Evolutionary conservation across 2,113 vertebrate species (phyloP), one percentile per base, ranked within the genome.

Genomic region (Nibea coibor): DNA sequence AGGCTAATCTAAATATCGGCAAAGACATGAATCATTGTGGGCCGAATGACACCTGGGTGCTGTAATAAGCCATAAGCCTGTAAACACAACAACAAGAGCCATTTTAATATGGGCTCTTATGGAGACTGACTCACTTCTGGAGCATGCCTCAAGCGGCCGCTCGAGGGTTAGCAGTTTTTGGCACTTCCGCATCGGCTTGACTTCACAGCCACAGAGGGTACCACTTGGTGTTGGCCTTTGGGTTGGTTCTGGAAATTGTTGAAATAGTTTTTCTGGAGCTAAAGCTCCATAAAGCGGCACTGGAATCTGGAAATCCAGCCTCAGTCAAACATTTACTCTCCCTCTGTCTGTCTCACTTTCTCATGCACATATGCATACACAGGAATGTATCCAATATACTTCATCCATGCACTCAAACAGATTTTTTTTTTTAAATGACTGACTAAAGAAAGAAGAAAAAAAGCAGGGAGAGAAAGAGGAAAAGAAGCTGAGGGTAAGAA

Each of bases 241-340:
- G 14, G 59, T 65, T 4, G 50, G 50, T 48, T 10, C 14, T 35
- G 64, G 16, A 81, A 57, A 31, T 64, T 77, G 68, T 24, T 65
- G 56, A 26, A 26, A 26, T 26, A 2, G 24, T 26, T 26, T 26
- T 26, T 26, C 24, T 26, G 24, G 24, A 26, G 56, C 66, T 82
- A 88, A 90, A 88, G 75, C 84, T 88, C 72, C 50, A 65, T 53
- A 89, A 89, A 84, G 83, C 73, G 57, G 70, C 65, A 1, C 66
- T 85, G 81, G 87, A 90, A 91, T 87, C 74, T 90, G 83, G n/a
- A 91, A 91, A 91, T 85, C 88, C 85, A 83, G 77, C 83, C 77
- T 72, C 58, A 24, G 56, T 89, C 78, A 67, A 79, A 84, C 82
- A 90, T 84, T 78, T 53, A 61, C 47, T 42, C 47, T 75, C 31